phyloP scores from a whole-genome alignment of 2,888 invertebrate species.

The Eugnorisma glareosa region DNA sequence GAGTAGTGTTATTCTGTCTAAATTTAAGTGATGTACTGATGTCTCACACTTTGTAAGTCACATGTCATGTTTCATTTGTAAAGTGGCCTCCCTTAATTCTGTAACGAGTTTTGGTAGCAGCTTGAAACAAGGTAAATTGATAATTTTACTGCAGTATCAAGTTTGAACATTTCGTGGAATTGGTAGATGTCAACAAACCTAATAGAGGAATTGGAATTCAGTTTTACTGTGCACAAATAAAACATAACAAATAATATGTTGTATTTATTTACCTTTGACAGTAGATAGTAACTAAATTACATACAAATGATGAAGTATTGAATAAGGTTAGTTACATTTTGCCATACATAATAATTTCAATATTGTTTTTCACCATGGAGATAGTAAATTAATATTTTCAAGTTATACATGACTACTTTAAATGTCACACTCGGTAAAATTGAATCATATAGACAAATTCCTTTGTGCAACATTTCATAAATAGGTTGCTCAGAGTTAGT shows the following conservation, averaged over 20 bases:
- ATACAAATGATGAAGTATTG: constrained; percentile 2
- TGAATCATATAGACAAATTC: constrained; percentile 22
- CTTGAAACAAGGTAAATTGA: constrained; percentile 15
- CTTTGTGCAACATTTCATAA: constrained; percentile 33
- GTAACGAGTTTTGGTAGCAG: constrained; percentile 26
- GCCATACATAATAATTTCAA: constrained; percentile 24
- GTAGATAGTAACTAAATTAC: constrained; percentile 26
- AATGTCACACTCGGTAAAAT: constrained; percentile 6
- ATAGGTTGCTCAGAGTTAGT: constrained; percentile 33
- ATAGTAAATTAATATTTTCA: constrained; percentile 21
- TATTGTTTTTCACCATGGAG: neutral
- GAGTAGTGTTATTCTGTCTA: constrained; percentile 42
- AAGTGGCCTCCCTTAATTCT: constrained; percentile 7
- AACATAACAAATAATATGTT: constrained; percentile 69
- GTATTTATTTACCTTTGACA: constrained; percentile 64
- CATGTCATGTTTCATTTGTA: neutral
- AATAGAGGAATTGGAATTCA: constrained; percentile 70
- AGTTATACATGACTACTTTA: constrained; percentile 26
- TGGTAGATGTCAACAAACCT: constrained; percentile 69
- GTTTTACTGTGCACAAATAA: constrained; percentile 82
- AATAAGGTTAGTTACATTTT: constrained; percentile 2
- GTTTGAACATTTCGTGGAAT: constrained; percentile 76
- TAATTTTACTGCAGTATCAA: constrained; percentile 24
- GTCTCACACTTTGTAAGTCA: constrained; percentile 17
- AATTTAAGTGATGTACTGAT: constrained; percentile 38